Conservation (phyloP, 1,140 invertebrate species). For the Drosophila leontia region DNA sequence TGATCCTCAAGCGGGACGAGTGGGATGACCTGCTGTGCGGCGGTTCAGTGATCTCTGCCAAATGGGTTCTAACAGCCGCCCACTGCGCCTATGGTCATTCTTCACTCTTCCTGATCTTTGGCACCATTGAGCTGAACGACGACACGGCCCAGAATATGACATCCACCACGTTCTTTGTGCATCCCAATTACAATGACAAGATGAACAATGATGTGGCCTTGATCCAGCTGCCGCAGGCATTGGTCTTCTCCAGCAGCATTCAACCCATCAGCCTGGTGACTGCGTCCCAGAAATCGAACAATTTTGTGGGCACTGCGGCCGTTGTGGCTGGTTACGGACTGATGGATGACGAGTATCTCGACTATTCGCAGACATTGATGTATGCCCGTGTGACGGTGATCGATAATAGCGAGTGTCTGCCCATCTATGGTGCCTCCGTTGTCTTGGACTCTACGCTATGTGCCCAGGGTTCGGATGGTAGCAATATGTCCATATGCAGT, state of each 20-base stretch:
- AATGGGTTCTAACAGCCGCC: constrained; percentile 87
- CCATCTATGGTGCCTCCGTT: constrained; percentile 44
- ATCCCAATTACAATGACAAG: constrained; percentile 85
- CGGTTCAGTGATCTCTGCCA: constrained; percentile 86
- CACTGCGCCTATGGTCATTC: constrained; percentile 85
- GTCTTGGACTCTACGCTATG: constrained; percentile 67
- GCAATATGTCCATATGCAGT: constrained; percentile 75
- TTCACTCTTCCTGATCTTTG: constrained; percentile 82
- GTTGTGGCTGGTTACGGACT: constrained; percentile 70
- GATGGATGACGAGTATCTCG: constrained; percentile 72
- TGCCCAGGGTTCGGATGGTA: constrained; percentile 51
- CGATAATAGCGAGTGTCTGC: constrained; percentile 50
- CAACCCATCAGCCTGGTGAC: constrained; percentile 69
- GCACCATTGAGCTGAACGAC: constrained; percentile 84
- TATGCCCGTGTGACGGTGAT: constrained; percentile 74
- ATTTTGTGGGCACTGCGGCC: constrained; percentile 60
- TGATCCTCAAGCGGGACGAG: constrained; percentile 71
- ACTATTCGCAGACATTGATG: constrained; percentile 61
- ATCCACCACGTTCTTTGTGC: constrained; percentile 79
- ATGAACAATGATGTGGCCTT: constrained; percentile 87
- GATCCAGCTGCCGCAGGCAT: constrained; percentile 85
- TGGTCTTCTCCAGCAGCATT: constrained; percentile 77
- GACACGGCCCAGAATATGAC: constrained; percentile 71
- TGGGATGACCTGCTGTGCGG: constrained; percentile 85
- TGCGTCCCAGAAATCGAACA: constrained; percentile 26